phyloP scores from a whole-genome alignment of 2,113 vertebrate genomes.

The Manacus vitellinus region DNA sequence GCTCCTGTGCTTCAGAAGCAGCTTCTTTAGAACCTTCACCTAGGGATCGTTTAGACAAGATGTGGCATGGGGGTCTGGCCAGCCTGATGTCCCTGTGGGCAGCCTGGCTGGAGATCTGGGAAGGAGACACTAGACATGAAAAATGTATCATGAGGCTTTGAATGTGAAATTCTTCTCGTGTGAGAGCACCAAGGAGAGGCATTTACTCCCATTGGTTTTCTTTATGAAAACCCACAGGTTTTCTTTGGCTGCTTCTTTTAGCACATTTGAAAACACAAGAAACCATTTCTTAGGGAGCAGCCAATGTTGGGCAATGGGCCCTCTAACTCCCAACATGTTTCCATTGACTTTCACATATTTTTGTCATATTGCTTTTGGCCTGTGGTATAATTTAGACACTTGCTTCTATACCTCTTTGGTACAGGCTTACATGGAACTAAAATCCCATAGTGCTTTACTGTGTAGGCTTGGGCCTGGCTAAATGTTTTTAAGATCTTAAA shows the following conservation, averaged over 20 bases:
- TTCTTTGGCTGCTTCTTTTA: conserved; percentile 29
- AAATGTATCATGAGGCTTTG: not conserved
- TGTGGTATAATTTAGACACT: not conserved
- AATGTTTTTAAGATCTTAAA: not conserved
- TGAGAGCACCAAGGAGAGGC: not conserved
- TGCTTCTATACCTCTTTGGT: not conserved
- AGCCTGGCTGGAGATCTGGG: not conserved
- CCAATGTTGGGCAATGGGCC: not conserved
- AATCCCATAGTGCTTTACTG: not conserved
- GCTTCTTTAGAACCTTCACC: not conserved
- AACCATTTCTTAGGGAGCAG: conserved; percentile 7
- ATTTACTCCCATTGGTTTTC: not conserved
- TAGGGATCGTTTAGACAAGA: not conserved
- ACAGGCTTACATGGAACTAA: not conserved
- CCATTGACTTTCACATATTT: conserved; percentile 42
- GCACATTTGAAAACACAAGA: not conserved
- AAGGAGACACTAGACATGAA: not conserved
- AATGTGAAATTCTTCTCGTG: not conserved
- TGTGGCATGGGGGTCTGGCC: fast-evolving
- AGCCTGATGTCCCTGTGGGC: not conserved
- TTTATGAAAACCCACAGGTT: conserved; percentile 12
- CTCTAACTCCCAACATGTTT: not conserved
- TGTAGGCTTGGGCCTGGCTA: not conserved
- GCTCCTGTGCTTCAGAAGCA: not conserved
- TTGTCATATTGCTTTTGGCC: conserved; percentile 31